Evolutionary conservation across 1,140 invertebrate species (phyloP), one percentile per base, ranked within the genome.

Genomic region (Adoxophyes honmai): DNA sequence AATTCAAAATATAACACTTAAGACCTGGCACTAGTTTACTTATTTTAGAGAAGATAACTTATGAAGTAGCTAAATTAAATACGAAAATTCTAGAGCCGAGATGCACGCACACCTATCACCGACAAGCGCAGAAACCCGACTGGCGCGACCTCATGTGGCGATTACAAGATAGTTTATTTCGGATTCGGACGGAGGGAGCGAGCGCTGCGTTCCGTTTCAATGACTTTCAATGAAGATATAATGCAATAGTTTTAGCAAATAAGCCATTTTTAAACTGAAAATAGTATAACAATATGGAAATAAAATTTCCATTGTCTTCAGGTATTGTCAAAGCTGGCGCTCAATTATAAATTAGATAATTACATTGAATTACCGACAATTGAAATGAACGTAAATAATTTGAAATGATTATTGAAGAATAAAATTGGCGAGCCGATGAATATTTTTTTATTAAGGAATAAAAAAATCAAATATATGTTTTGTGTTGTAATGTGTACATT

Each of bases 71-170:
- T 28, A 71, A 70, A 57, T 75, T 75, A 69, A 57, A 75, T 75
- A 81, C 81, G 84, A 82, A 69, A 78, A 73, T 62, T 65, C 59
- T 70, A 72, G 73, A 78, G 75, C 69, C 76, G 75, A 81, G 66
- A 75, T 64, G 66, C 54, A 76, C 64, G 69, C 64, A 79, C 78
- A 81, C 72, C 76, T 71, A 42, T 71, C 68, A 74, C 80, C 77
- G 71, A 68, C 81, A 73, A 86, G 75, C 82, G 81, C 79, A 79
- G 78, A 88, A 88, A 88, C 85, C 85, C 85, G 85, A 88, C 85
- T 88, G 66, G 73, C 61, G 77, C 80, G 80, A 78, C 78, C 73
- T 78, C 80, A 75, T 55, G 77, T 69, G 77, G 72, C 48, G 70
- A 66, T 39, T 65, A 60, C 66, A 21, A 48, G 42, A 48, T 48